phyloP scores from a whole-genome alignment of 2,888 invertebrate species.

The Gortyna flavago region DNA sequence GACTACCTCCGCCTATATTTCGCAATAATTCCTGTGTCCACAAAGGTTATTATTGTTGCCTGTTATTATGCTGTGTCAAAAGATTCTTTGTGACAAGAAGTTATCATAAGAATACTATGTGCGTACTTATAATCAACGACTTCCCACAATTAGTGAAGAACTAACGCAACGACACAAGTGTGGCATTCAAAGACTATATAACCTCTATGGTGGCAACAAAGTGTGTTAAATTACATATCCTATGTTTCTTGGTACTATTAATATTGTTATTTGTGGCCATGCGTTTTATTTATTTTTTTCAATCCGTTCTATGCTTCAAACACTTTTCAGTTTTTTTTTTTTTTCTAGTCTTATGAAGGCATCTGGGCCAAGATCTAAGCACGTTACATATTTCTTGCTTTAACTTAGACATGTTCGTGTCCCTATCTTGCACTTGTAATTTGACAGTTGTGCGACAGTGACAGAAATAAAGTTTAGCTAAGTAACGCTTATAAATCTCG shows the following conservation, averaged over 20 bases:
- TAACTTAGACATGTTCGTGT: not conserved
- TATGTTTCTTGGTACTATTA: not conserved
- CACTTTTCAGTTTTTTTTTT: not conserved
- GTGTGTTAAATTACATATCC: conserved; percentile 8
- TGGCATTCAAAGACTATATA: not conserved
- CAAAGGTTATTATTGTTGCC: not conserved
- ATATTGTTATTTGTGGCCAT: not conserved
- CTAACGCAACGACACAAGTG: conserved; percentile 26
- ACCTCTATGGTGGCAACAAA: conserved; percentile 13
- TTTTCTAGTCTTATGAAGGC: not conserved
- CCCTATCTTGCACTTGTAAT: not conserved
- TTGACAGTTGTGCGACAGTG: not conserved
- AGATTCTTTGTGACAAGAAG: conserved; percentile 48
- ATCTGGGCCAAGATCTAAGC: not conserved
- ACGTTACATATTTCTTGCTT: not conserved
- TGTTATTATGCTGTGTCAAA: conserved; percentile 41
- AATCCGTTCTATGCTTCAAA: not conserved
- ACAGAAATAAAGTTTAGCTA: not conserved
- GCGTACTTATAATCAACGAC: conserved; percentile 33
- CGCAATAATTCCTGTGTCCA: conserved; percentile 3
- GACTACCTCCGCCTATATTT: not conserved
- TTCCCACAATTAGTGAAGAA: conserved; percentile 53
- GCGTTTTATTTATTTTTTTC: not conserved
- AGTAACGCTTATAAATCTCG: not conserved
- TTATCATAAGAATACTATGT: conserved; percentile 23